Evolutionary conservation across 2,113 vertebrate genomes (phyloP).

Genomic region (Myotis davidii): DNA sequence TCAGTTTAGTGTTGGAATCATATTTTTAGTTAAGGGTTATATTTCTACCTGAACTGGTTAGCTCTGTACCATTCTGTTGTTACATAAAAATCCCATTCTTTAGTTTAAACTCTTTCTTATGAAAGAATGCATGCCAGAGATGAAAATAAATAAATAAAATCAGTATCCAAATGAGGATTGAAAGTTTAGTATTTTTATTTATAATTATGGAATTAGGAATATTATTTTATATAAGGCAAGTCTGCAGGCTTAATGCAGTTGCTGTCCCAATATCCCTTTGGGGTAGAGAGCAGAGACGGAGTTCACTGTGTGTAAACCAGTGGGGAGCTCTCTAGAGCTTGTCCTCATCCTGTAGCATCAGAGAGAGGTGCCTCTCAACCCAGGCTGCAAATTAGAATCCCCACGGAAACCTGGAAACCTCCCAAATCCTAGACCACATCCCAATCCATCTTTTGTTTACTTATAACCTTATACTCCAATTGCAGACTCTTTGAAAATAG

Average conservation of each 20-base stretch:
- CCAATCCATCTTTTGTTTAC: neutral
- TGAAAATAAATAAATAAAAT: conserved; percentile 22
- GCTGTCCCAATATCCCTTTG: neutral
- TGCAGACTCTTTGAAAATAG: conserved; percentile 61
- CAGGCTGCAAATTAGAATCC: neutral
- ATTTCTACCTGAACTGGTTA: neutral
- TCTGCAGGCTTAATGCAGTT: neutral
- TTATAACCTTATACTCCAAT: conserved; percentile 5
- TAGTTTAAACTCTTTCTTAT: neutral
- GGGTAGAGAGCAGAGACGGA: neutral
- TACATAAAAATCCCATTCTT: neutral
- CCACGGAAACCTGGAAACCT: neutral
- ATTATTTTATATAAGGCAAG: neutral
- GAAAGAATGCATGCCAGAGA: neutral
- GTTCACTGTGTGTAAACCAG: neutral
- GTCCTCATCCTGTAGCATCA: neutral
- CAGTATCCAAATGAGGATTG: neutral
- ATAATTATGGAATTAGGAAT: neutral
- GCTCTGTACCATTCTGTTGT: neutral
- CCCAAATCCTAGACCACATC: neutral
- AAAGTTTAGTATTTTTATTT: neutral
- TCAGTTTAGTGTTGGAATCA: neutral
- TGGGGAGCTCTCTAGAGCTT: neutral
- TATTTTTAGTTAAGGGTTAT: neutral
- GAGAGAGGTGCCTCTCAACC: neutral